Percentiles rank a stretch among this genome's conserved stretches.
These are phyloP conservation scores for Delichon dasypus DNA, from an alignment of 2,797 vertebrate genomes.

Conservation along the genomic window DNA sequence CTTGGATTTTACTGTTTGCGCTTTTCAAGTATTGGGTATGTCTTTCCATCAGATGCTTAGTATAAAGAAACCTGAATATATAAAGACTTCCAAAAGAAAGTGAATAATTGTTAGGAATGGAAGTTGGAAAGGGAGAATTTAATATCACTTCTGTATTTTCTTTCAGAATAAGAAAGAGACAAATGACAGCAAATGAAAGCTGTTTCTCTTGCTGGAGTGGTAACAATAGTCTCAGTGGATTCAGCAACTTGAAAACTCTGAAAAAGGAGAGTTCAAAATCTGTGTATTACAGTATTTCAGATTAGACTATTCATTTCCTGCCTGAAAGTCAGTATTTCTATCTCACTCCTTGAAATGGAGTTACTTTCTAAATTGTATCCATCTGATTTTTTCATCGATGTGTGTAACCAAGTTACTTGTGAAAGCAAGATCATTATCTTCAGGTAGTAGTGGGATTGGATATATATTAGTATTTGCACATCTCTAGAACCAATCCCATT, in stretches of 20 bases:
- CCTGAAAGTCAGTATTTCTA: not conserved
- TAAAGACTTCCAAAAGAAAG: not conserved
- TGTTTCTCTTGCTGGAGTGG: not conserved
- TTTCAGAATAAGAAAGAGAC: not conserved
- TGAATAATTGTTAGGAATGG: not conserved
- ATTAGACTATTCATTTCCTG: not conserved
- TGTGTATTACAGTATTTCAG: not conserved
- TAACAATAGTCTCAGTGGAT: not conserved
- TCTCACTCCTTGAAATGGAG: not conserved
- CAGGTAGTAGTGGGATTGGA: not conserved
- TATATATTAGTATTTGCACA: conserved; percentile 23
- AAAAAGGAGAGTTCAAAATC: not conserved
- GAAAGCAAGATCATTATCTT: conserved; percentile 16
- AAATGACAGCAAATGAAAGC: not conserved
- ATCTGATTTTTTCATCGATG: conserved; percentile 14
- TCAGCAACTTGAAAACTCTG: not conserved
- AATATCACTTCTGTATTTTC: not conserved
- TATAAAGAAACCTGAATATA: not conserved
- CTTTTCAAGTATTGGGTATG: not conserved
- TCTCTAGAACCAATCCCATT: conserved; percentile 25
- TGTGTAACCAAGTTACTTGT: conserved; percentile 23
- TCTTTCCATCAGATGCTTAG: not conserved
- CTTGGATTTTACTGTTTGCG: not conserved
- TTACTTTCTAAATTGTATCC: not conserved
- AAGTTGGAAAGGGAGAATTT: not conserved